phyloP scores from a whole-genome alignment of 2,888 invertebrate species.

The Archips xylosteana region DNA sequence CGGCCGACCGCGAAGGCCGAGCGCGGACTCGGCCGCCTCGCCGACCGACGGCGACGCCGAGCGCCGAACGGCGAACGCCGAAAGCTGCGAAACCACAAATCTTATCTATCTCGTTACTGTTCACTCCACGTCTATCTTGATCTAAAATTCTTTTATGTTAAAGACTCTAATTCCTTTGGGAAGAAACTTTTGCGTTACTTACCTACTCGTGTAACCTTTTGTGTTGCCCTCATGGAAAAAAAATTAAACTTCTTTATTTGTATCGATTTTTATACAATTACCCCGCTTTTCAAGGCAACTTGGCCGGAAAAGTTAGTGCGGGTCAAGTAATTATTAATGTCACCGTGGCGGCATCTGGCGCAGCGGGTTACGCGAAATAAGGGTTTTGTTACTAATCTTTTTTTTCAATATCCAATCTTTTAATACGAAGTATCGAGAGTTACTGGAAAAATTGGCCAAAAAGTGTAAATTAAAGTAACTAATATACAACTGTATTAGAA shows the following conservation, averaged over 20 bases:
- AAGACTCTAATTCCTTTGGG: conserved; percentile 64
- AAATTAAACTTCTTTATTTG: conserved; percentile 29
- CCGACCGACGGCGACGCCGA: conserved; percentile 3
- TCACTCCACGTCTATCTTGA: conserved; percentile 59
- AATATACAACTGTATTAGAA: too few species aligned
- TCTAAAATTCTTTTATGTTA: conserved; percentile 66
- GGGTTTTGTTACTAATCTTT: conserved; percentile 18
- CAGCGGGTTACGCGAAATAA: conserved; percentile 33
- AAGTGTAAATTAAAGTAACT: too few species aligned
- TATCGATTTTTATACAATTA: conserved; percentile 37
- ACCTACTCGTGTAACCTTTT: conserved; percentile 48
- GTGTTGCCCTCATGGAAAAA: conserved; percentile 31
- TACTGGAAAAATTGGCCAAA: too few species aligned
- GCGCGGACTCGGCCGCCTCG: neutral
- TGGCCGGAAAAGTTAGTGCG: conserved; percentile 37
- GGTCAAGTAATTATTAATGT: conserved; percentile 30
- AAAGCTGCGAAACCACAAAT: conserved; percentile 56
- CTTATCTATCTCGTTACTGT: conserved; percentile 73
- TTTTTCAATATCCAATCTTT: neutral
- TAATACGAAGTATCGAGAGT: neutral
- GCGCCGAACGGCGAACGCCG: conserved; percentile 11
- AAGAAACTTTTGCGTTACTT: conserved; percentile 58
- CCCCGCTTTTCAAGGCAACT: conserved; percentile 25
- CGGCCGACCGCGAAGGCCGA: conserved; percentile 45
- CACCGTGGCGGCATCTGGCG: conserved; percentile 10